Base-by-base conservation (phyloP, 2,113 vertebrate genomes). In the Lipophrys pholis region DNA sequence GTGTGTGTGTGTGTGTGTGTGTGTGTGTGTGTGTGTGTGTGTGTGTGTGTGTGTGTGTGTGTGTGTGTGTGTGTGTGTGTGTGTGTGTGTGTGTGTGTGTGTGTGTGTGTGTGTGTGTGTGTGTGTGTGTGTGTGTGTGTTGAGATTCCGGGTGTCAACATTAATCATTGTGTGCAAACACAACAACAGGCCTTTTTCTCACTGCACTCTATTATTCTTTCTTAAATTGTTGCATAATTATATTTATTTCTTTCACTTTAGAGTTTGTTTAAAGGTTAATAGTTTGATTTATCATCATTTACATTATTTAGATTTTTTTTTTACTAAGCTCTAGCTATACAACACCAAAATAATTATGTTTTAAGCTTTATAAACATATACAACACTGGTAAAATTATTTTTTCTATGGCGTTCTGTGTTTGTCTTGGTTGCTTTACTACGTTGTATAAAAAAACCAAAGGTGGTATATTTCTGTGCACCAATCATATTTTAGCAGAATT, bases 51-150 rank as follows among this genome's bases (percentile, higher is more conserved):
- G 1, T 57, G 49, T 41, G 7, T 49, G 53, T 16, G 51, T 36
- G 64, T n/a, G 40, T 21, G 46, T 49, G 42, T 11, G 42, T 11
- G 42, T 30, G 87, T 85, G 89, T 86, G 87, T 90, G 89, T 54
- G 42, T 30, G 21, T 30, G 21, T 30, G 21, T 30, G 14, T 62
- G 71, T 53, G 17, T 38, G 38, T 21, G 57, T 65, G 58, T 30
- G 1, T 57, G 49, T 41, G 7, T 49, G 53, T 16, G 51, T 36
- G 64, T n/a, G 40, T 21, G 46, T 49, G 42, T 11, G 42, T 11
- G 42, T 30, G 87, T 85, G 89, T 86, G 87, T 90, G 89, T 54
- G 42, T 30, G 21, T 30, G 21, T 30, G 21, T 30, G 14, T 62
- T 50, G 45, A 62, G 64, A 42, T 5, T 50, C 7, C 55, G 5